phyloP scores from a whole-genome alignment of 1,140 invertebrate species.

The Luehdorfia chinensis region DNA sequence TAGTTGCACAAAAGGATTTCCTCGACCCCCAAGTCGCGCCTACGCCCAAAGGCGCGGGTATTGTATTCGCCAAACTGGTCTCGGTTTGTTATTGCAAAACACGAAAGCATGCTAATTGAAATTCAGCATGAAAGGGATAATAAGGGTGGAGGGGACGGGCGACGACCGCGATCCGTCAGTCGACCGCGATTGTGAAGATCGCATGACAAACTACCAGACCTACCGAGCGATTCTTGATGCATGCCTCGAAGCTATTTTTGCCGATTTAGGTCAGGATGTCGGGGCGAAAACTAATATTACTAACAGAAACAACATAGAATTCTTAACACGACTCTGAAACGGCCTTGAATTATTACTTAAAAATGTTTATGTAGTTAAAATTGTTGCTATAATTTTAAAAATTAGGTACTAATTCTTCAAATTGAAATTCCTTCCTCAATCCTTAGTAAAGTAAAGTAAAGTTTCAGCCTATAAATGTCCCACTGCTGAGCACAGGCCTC shows the following conservation, averaged over 20 bases:
- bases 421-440: too few species aligned
- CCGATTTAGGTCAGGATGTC: slow-evolving; percentile 9
- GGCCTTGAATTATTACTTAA: too few species aligned
- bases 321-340: too few species aligned
- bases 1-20: slow-evolving; percentile 2
- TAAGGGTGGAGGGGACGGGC: slow-evolving; percentile 48
- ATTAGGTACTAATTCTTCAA: too few species aligned
- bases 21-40: background rate
- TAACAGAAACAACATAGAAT: too few species aligned
- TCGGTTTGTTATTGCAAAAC: slow-evolving; percentile 64
- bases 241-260: background rate
- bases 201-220: background rate
- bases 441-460: too few species aligned
- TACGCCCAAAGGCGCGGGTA: slow-evolving; percentile 1
- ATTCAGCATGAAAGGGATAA: slow-evolving; percentile 76
- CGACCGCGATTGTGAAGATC: slow-evolving; percentile 9
- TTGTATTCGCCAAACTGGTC: slow-evolving; percentile 24
- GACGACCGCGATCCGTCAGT: slow-evolving; percentile 46
- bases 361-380: too few species aligned
- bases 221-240: too few species aligned
- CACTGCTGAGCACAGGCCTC: too few species aligned
- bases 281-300: too few species aligned
- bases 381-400: too few species aligned
- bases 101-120: slow-evolving; percentile 72
- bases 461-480: too few species aligned